These are phyloP conservation scores for Danio aesculapii DNA, from an alignment of 2,797 vertebrate genomes.

Conservation along the genomic window DNA sequence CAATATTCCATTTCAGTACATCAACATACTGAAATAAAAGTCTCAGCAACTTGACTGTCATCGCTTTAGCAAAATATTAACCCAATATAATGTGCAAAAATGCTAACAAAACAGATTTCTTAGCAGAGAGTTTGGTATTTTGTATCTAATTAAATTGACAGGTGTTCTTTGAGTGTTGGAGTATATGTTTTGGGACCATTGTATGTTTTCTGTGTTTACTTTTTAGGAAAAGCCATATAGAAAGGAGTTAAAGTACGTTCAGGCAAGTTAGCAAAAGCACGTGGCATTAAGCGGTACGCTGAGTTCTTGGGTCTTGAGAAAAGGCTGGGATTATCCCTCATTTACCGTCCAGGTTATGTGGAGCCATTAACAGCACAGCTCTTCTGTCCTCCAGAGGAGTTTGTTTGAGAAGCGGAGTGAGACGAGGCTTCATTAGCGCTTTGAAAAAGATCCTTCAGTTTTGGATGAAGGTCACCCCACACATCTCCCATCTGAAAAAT, in stretches of 20 bases:
- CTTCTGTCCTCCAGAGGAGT: slow-evolving; percentile 5
- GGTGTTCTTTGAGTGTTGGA: not conserved
- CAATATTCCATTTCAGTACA: too few species aligned
- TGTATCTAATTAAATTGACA: not conserved
- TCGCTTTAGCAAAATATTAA: too few species aligned
- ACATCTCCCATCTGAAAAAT: slow-evolving; percentile 83
- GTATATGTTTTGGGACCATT: not conserved
- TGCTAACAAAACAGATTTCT: not conserved
- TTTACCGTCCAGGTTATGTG: not conserved
- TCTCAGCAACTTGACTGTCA: too few species aligned
- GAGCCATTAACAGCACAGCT: not conserved
- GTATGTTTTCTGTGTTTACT: not conserved
- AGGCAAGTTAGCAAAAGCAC: slow-evolving; percentile 11
- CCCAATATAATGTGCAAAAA: not conserved
- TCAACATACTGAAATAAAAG: too few species aligned
- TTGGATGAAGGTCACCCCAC: slow-evolving; percentile 85
- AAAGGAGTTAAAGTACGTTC: slow-evolving; percentile 1
- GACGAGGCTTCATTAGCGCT: slow-evolving; percentile 66
- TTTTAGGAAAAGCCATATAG: slow-evolving; percentile 11
- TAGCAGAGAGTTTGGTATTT: not conserved
- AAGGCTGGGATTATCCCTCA: slow-evolving; percentile 10
- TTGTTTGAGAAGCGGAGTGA: slow-evolving; percentile 30
- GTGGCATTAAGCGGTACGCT: not conserved
- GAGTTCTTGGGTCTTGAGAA: not conserved
- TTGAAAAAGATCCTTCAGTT: slow-evolving; percentile 80